These are phyloP conservation scores for Teleopsis dalmanni DNA, from an alignment of 1,140 invertebrate species.

Conservation along the genomic window DNA sequence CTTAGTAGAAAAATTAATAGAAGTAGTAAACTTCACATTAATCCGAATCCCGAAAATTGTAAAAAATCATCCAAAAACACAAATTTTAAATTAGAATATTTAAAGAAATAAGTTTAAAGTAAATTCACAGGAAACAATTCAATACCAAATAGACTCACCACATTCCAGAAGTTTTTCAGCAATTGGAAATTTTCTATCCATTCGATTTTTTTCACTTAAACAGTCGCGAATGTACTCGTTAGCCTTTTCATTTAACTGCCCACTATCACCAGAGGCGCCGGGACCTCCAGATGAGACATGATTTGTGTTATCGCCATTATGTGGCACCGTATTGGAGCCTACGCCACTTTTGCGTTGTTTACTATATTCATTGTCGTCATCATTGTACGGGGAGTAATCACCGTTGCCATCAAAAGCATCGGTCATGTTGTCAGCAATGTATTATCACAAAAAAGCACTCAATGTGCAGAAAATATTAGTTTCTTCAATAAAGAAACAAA, in stretches of 20 bases:
- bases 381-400: conserved; percentile 46
- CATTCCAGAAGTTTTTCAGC: conserved; percentile 62
- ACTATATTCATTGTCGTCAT: conserved; percentile 49
- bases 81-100: no score
- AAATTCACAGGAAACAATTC: background rate
- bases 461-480: no score
- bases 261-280: conserved; percentile 12
- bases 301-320: conserved; percentile 31
- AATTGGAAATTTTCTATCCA: conserved; percentile 64
- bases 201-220: conserved; percentile 62
- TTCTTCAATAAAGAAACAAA: no score
- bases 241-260: conserved; percentile 55
- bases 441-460: conserved; percentile 6
- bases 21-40: no score
- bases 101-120: no score
- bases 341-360: conserved; percentile 44
- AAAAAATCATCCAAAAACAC: background rate
- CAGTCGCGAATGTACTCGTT: conserved; percentile 69
- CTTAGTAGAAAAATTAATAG: no score
- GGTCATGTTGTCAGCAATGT: conserved; percentile 21
- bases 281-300: conserved; percentile 40
- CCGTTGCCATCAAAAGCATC: conserved; percentile 42
- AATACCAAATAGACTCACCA: conserved; percentile 47
- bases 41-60: background rate
- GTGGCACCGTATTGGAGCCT: conserved; percentile 28